Conservation (phyloP, 2,797 vertebrate genomes). For the Oreochromis mossambicus region DNA sequence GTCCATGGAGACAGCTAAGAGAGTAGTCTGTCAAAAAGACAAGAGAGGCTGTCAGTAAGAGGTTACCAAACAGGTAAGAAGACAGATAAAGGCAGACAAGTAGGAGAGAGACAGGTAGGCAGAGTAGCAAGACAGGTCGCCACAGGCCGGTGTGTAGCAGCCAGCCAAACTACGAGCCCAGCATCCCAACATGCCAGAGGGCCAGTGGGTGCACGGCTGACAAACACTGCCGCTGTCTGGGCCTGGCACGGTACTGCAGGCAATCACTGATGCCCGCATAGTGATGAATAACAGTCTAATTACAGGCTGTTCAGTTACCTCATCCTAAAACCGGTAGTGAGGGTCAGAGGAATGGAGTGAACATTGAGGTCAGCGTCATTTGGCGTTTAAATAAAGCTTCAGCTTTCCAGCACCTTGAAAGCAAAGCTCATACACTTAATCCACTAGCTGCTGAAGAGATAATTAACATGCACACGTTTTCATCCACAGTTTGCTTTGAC, state of each 20-base stretch:
- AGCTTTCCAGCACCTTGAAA: not conserved
- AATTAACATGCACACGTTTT: not conserved
- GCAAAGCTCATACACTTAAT: not conserved
- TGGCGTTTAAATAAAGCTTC: not conserved
- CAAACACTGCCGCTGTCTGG: constrained; percentile 69
- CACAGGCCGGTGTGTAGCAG: constrained; percentile 48
- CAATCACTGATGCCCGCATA: not conserved
- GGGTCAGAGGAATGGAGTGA: not conserved
- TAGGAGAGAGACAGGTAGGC: constrained; percentile 38
- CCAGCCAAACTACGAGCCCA: constrained; percentile 58
- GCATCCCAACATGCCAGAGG: constrained; percentile 71
- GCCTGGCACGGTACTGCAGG: constrained; percentile 56
- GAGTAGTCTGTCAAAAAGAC: constrained; percentile 19
- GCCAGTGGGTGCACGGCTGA: constrained; percentile 39
- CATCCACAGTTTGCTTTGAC: not conserved
- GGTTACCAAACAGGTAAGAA: not conserved
- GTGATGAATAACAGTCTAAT: not conserved
- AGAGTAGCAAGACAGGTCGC: constrained; percentile 51
- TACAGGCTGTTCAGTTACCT: not conserved
- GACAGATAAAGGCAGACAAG: constrained; percentile 14
- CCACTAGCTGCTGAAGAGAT: not conserved
- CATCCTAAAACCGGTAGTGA: not conserved
- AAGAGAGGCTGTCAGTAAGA: constrained; percentile 21
- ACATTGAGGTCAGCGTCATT: not conserved
- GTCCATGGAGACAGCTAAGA: constrained; percentile 17